Percentiles rank a stretch among this genome's conserved stretches.
Conservation (phyloP, 2,113 vertebrate genomes). For the Anhinga rufa region DNA sequence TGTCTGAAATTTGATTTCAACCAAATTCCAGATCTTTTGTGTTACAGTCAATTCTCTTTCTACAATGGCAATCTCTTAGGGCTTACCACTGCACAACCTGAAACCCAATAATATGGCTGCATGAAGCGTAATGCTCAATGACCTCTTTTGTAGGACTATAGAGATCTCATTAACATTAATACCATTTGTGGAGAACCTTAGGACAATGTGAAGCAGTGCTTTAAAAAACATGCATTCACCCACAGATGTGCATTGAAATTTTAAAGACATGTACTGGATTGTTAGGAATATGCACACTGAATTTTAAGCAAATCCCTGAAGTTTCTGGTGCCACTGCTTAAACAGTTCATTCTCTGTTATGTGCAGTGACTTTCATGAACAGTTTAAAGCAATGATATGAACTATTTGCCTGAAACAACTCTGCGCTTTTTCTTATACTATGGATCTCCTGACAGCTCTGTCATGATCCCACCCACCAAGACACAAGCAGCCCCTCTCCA, state of each 20-base stretch:
- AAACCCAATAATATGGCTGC: conserved; percentile 37
- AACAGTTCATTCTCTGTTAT: neutral
- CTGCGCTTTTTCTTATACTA: neutral
- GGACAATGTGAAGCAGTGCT: conserved; percentile 38
- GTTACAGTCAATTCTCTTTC: conserved; percentile 13
- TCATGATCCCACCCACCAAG: neutral
- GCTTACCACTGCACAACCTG: conserved; percentile 30
- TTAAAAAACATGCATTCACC: conserved; percentile 50
- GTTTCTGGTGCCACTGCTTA: neutral
- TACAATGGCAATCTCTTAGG: conserved; percentile 33
- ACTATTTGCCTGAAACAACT: neutral
- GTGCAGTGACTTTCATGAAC: neutral
- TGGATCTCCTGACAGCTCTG: neutral
- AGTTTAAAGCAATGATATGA: neutral
- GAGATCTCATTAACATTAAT: conserved; percentile 64
- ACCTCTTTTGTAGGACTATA: conserved; percentile 58
- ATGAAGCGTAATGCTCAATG: conserved; percentile 34
- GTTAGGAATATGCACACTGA: neutral
- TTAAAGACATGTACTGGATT: conserved; percentile 14
- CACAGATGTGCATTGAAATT: conserved; percentile 16
- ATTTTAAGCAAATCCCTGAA: conserved; percentile 53
- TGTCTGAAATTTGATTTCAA: conserved; percentile 17
- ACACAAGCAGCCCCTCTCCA: neutral
- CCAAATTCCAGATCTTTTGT: conserved; percentile 19
- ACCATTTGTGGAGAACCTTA: conserved; percentile 41